Base-by-base conservation (phyloP, 2,888 invertebrate genomes). In the Pimpla rufipes region DNA sequence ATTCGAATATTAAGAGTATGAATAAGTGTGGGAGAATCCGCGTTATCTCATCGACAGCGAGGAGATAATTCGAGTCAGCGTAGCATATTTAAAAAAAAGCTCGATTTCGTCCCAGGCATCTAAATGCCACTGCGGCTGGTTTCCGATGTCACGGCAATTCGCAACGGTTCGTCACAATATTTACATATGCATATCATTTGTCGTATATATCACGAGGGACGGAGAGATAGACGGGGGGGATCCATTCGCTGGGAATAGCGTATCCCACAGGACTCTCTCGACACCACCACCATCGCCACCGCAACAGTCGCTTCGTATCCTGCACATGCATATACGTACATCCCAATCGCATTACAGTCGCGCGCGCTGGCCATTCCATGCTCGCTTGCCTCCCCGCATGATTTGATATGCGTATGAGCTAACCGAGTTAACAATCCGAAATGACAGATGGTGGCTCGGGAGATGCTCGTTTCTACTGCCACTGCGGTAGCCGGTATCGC, bases 131-230 rank as follows among this genome's bases (percentile, higher is more conserved):
- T 55, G 67, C 57, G 57, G 57, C 57, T 62, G 40, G 64, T 70
- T 74, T 70, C 68, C 68, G 78, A 82, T 79, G 77, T 84, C 86
- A 84, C 66, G 85, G 80, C 89, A 76, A 91, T 91, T 90, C 76
- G 89, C 88, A 88, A 90, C 87, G 90, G 89, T 91, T 88, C 88
- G 87, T 91, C 89, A 88, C 88, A 89, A 89, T 92, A 93, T 93
- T 93, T 93, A 92, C 92, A 93, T 93, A 93, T 92, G 93, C 92
- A 92, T 93, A 92, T 91, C 89, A 90, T 90, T 92, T 90, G 89
- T 90, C 86, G 88, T 86, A 89, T 90, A 81, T 82, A 87, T 85
- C 88, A 87, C 77, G 84, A 89, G 92, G 90, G 84, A 86, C 75
- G 29, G 29, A 77, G 64, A 64, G 55, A 82, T 80, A 83, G 59